Base-by-base conservation (phyloP, 2,888 invertebrate genomes). In the Incurvaria masculella region DNA sequence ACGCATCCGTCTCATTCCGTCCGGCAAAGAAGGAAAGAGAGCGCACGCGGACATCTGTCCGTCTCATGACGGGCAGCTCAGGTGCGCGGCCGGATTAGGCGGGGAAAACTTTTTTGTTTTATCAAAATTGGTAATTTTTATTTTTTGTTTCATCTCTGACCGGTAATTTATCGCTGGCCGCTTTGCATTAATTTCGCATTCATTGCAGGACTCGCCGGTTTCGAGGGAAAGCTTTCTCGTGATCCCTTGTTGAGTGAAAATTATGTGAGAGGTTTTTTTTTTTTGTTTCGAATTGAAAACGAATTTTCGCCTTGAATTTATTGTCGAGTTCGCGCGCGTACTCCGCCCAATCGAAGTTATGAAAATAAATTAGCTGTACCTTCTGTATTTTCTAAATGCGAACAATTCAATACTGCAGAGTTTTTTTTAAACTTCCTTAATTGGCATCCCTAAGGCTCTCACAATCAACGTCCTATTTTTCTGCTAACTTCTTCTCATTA, bases 141-240 rank as follows among this genome's bases (percentile, higher is more conserved):
- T 75, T 75, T 75, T 76, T 76, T 75, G 70, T 72, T 74, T 70
- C 70, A 71, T 72, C 70, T 66, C 67, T 66, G 72, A 69, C 68
- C 55, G 52, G 66, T 70, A 71, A 75, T 75, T 76, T 74, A 75
- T 70, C 60, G 66, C 64, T 62, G 63, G 64, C 65, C 69, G 70
- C 68, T 76, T 73, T 69, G 71, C 69, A 76, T 76, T 73, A 72
- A 75, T 75, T 69, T 70, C 68, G 60, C 69, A 73, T 76, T 72
- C 65, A 72, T 75, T 70, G 72, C 68, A 66, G 66, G 64, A 67
- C 68, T 63, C 64, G 64, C 65, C 66, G 65, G 66, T 64, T 65
- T 66, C 61, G 56, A 63, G 59, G 59, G 59, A 56, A 60, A 60
- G 62, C 65, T 69, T 65, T 66, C 58, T 61, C 53, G 54, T 54